Conservation (phyloP, 2,888 invertebrate genomes). For the Cerastoderma edule region DNA sequence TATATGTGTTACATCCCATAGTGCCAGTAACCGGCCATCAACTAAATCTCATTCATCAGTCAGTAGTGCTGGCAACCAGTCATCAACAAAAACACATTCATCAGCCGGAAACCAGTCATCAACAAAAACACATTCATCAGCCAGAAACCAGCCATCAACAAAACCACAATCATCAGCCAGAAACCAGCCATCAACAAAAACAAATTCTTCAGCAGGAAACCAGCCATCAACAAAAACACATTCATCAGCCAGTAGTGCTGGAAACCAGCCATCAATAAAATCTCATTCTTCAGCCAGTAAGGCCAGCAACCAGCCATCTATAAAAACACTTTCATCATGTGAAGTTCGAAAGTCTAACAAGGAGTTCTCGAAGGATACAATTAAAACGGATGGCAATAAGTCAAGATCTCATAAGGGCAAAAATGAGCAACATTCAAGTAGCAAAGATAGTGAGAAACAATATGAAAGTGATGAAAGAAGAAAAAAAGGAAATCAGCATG, state of each 20-base stretch:
- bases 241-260: background rate
- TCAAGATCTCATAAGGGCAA: background rate
- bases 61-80: background rate
- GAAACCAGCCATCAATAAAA: background rate
- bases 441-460: slow-evolving; percentile 11
- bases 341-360: too few relatives aligned
- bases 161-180: background rate
- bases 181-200: background rate
- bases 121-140: background rate
- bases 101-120: background rate
- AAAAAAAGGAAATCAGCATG: background rate
- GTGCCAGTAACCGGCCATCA: background rate
- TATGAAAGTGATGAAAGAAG: background rate
- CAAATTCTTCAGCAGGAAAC: background rate
- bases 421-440: background rate
- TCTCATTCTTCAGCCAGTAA: background rate
- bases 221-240: background rate
- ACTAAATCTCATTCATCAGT: background rate
- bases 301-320: background rate
- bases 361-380: background rate
- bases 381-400: background rate
- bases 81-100: background rate
- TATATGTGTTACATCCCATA: background rate
- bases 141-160: background rate
- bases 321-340: background rate